Percentiles rank a stretch among this genome's conserved stretches.
Evolutionary conservation across 2,113 vertebrate species (phyloP).

Genomic region (Himantopus leucocephalus): DNA sequence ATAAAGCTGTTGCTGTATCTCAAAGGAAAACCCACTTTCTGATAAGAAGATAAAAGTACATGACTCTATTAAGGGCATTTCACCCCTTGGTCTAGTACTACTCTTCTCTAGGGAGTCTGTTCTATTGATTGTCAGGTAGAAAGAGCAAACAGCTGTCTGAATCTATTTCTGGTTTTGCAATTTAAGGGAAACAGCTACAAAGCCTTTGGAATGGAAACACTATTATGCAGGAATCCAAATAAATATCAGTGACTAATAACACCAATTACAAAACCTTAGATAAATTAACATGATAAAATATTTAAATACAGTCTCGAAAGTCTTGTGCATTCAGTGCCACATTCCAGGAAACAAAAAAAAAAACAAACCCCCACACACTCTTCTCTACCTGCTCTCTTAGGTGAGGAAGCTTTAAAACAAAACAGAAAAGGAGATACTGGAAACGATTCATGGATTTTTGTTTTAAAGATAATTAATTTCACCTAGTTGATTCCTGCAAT

Average conservation of each 20-base stretch:
- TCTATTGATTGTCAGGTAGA: constrained; percentile 14
- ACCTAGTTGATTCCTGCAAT: neutral
- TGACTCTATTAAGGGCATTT: neutral
- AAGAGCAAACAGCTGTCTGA: neutral
- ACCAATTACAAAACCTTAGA: neutral
- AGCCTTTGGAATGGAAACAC: constrained; percentile 4
- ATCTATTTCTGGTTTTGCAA: constrained; percentile 2
- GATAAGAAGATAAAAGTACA: constrained; percentile 2
- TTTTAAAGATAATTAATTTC: neutral
- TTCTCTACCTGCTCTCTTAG: neutral
- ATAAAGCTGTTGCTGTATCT: neutral
- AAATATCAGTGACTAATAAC: neutral
- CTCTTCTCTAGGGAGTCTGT: neutral
- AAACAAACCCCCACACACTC: no score
- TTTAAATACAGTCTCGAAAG: neutral
- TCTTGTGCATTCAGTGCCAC: neutral
- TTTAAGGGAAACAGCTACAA: constrained; percentile 2
- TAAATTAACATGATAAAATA: neutral
- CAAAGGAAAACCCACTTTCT: neutral
- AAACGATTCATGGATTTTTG: neutral
- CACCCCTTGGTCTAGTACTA: neutral
- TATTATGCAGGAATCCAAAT: constrained; percentile 8
- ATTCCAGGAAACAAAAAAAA: neutral
- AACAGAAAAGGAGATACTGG: neutral
- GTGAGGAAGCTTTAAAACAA: neutral